Percentiles rank a stretch among this genome's conserved stretches.
These are phyloP conservation scores for Paracentrotus lividus DNA, from an alignment of 53 echinoderm and acorn worm species.

Conservation along the genomic window DNA sequence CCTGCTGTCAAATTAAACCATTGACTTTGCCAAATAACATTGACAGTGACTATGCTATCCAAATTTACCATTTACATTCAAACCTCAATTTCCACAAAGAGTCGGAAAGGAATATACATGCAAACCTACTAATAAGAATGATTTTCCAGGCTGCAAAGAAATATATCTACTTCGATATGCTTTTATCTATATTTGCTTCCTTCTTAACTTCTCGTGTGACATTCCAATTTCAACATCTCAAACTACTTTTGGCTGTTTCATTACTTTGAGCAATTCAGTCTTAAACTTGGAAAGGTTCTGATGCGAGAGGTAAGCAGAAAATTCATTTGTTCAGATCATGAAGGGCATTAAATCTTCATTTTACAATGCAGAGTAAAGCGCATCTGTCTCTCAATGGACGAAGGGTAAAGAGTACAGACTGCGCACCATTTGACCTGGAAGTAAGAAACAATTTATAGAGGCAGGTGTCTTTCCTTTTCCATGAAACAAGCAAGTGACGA, in stretches of 20 bases:
- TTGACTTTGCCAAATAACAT: background rate
- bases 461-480: conserved; percentile 32
- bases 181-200: background rate
- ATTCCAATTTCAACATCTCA: background rate
- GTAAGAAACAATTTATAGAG: conserved; percentile 19
- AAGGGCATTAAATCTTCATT: too few relatives aligned
- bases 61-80: background rate
- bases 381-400: too few relatives aligned
- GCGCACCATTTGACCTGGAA: conserved; percentile 42
- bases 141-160: background rate
- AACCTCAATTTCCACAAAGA: background rate
- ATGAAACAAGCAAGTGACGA: conserved; percentile 44
- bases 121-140: too few relatives aligned
- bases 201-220: too few relatives aligned
- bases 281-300: background rate
- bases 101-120: too few relatives aligned
- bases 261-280: background rate
- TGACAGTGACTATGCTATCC: background rate
- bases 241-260: background rate
- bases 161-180: background rate
- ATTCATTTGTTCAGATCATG: too few relatives aligned
- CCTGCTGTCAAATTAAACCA: background rate
- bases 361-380: too few relatives aligned
- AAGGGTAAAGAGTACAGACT: background rate
- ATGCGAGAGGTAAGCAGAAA: background rate